These are phyloP conservation scores for Spatulosminthurus flaviceps DNA, from an alignment of 2,888 invertebrate genomes.

Conservation along the genomic window DNA sequence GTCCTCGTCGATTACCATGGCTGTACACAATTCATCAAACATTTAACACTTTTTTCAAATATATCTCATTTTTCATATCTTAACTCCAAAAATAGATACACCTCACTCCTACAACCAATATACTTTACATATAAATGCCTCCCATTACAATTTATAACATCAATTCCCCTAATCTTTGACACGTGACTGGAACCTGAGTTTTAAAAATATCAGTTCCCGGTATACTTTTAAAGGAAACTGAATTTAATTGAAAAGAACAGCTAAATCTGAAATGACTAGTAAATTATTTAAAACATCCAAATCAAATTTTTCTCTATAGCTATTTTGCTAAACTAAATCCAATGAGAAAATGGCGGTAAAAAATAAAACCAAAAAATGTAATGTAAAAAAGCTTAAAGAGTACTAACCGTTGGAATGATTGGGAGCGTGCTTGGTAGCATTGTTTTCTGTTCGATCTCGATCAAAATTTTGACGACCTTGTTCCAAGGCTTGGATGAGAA, in stretches of 20 bases:
- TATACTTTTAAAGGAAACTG: too few species aligned
- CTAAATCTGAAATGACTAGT: too few species aligned
- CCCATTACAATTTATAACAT: too few species aligned
- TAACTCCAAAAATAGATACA: neutral
- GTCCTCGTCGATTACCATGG: constrained; percentile 51
- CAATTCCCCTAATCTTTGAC: too few species aligned
- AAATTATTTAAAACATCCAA: too few species aligned
- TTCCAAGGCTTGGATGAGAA: constrained; percentile 52
- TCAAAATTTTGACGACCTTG: constrained; percentile 47
- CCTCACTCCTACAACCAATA: too few species aligned
- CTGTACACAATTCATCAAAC: constrained; percentile 15
- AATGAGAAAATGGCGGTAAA: neutral
- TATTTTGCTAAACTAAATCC: neutral
- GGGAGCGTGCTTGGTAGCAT: constrained; percentile 23
- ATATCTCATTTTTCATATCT: neutral
- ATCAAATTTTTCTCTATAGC: too few species aligned
- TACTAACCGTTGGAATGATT: constrained; percentile 33
- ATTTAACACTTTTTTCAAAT: neutral
- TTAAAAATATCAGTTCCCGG: too few species aligned
- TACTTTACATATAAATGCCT: too few species aligned
- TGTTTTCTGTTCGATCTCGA: constrained; percentile 28
- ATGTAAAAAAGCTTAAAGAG: neutral
- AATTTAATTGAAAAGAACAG: too few species aligned
- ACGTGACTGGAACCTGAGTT: too few species aligned
- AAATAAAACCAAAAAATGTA: too few species aligned